Evolutionary conservation across 2,888 invertebrate species (phyloP).

Genomic region (Pardosa pseudoannulata): DNA sequence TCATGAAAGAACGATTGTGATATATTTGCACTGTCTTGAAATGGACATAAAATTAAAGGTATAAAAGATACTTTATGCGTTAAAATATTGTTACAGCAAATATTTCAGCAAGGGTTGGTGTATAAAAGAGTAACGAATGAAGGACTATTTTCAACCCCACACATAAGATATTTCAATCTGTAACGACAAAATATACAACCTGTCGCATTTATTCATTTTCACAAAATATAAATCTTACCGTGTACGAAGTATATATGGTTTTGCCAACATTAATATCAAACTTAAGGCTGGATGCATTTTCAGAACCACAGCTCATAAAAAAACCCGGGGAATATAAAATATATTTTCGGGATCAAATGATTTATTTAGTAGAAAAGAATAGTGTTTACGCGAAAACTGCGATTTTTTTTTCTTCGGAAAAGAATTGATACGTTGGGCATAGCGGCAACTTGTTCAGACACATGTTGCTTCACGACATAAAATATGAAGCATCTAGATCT

Average conservation of each 20-base stretch:
- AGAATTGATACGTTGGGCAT: conserved; percentile 61
- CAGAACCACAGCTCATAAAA: background rate
- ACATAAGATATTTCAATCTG: background rate
- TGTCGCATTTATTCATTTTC: background rate
- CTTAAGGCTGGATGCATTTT: background rate
- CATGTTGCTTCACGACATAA: conserved; percentile 65
- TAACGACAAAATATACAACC: background rate
- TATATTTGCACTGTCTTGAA: background rate
- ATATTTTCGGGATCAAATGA: conserved; percentile 30
- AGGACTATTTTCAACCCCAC: background rate
- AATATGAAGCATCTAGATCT: conserved; percentile 59
- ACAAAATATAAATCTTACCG: conserved; percentile 9
- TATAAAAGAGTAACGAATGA: background rate
- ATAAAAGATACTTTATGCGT: background rate
- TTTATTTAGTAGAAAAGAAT: conserved; percentile 56
- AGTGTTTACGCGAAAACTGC: conserved; percentile 41
- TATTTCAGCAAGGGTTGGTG: background rate
- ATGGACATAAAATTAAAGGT: background rate
- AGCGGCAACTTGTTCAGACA: conserved; percentile 41
- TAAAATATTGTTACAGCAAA: background rate
- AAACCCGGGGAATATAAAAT: conserved; percentile 31
- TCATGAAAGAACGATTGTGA: background rate
- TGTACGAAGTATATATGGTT: conserved; percentile 1
- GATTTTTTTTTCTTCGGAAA: conserved; percentile 39
- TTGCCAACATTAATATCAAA: conserved; percentile 5